Evolutionary conservation across 2,113 vertebrate genomes (phyloP).

Genomic region (Pituophis catenifer): DNA sequence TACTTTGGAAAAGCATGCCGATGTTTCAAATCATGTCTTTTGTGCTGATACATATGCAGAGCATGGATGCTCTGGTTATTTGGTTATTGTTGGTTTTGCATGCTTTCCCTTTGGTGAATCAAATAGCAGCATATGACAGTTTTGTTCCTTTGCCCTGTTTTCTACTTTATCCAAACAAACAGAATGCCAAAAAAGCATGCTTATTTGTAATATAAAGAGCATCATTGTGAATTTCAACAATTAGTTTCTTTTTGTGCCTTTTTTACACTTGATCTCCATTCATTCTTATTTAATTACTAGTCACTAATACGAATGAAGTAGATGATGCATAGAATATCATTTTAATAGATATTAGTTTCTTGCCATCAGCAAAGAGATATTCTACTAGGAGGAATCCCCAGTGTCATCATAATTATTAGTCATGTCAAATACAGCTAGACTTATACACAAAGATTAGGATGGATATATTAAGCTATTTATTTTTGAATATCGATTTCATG

Average conservation of each 20-base stretch:
- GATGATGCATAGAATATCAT: background rate
- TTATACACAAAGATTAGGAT: background rate
- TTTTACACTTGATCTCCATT: background rate
- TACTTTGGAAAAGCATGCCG: background rate
- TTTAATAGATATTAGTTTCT: background rate
- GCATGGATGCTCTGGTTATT: background rate
- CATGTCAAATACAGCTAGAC: background rate
- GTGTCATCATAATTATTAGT: background rate
- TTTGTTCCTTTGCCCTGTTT: background rate
- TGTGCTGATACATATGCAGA: background rate
- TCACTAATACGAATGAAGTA: background rate
- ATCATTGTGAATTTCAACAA: background rate
- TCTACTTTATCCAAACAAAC: background rate
- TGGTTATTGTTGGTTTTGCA: background rate
- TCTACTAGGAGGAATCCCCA: background rate
- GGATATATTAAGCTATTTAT: background rate
- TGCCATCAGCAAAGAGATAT: background rate
- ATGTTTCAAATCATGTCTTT: background rate
- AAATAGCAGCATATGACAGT: background rate
- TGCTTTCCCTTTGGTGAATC: background rate
- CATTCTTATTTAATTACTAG: background rate
- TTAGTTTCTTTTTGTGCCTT: background rate
- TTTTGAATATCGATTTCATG: background rate
- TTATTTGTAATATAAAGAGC: background rate
- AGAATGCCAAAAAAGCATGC: background rate